Conservation (phyloP, 2,113 vertebrate species). For the Pontoporia blainvillei region DNA sequence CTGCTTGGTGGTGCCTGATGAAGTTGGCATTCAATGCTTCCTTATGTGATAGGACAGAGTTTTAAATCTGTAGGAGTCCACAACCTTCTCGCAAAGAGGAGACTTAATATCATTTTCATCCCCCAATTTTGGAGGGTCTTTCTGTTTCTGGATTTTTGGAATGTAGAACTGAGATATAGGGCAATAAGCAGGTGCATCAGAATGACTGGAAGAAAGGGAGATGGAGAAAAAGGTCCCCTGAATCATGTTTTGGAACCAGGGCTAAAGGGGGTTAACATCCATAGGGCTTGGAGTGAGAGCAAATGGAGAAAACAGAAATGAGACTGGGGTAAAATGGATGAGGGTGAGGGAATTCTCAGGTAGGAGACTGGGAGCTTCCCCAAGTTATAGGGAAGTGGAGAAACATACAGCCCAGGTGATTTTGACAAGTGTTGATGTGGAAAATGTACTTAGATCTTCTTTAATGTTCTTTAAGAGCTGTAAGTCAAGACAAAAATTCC, state of each 20-base stretch:
- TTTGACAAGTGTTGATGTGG: not conserved
- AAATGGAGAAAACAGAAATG: not conserved
- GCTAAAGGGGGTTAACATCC: too few species aligned
- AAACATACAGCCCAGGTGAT: rapidly evolving
- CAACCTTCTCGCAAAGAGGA: rapidly evolving
- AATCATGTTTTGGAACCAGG: not conserved
- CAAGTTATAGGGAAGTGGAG: not conserved
- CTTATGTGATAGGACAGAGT: too few species aligned
- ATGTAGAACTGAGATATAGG: not conserved
- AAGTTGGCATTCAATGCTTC: not conserved
- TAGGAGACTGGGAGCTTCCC: not conserved
- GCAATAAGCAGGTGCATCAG: not conserved
- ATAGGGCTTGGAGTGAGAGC: not conserved
- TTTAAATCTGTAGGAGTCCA: not conserved
- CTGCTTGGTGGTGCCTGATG: not conserved
- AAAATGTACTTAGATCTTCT: not conserved
- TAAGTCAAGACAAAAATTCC: not conserved
- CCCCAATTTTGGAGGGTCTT: not conserved
- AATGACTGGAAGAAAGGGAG: not conserved
- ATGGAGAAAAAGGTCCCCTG: not conserved
- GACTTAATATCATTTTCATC: not conserved
- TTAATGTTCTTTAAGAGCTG: not conserved
- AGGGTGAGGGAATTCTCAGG: not conserved
- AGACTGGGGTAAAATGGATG: too few species aligned
- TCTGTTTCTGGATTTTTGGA: not conserved